Conservation (phyloP, 2,797 vertebrate genomes). For the Sebastolobus alascanus region DNA sequence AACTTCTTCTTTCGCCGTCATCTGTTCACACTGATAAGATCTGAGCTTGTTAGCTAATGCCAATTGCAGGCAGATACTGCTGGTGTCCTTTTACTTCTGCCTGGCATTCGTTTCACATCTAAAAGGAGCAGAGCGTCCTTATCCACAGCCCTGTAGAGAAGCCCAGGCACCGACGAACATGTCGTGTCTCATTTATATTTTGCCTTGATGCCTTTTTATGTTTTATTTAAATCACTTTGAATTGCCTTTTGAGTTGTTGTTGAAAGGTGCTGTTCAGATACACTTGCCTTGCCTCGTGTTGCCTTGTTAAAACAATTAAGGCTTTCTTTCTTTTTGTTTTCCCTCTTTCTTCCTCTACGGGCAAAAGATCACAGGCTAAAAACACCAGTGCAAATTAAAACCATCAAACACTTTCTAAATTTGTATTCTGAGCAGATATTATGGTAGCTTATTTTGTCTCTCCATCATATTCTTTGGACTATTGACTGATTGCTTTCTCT, state of each 20-base stretch:
- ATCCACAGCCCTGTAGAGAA: background rate
- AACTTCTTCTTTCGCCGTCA: background rate
- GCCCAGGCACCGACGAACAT: background rate
- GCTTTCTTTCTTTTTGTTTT: background rate
- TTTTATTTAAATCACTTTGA: background rate
- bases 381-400: background rate
- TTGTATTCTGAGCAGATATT: background rate
- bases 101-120: slow-evolving; percentile 27
- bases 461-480: background rate
- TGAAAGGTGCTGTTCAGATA: background rate
- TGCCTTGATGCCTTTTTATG: background rate
- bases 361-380: background rate
- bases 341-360: background rate
- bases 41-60: slow-evolving; percentile 32
- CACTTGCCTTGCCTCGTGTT: background rate
- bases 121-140: slow-evolving; percentile 18
- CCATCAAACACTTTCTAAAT: background rate
- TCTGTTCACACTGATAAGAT: slow-evolving; percentile 36
- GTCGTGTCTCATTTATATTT: background rate
- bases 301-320: background rate
- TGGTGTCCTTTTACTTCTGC: slow-evolving; percentile 36
- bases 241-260: background rate
- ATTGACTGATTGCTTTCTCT: background rate
- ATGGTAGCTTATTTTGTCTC: background rate
- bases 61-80: slow-evolving; percentile 24